These are phyloP conservation scores for Drosophila erecta DNA, from an alignment of 1,140 invertebrate species.

Conservation along the genomic window DNA sequence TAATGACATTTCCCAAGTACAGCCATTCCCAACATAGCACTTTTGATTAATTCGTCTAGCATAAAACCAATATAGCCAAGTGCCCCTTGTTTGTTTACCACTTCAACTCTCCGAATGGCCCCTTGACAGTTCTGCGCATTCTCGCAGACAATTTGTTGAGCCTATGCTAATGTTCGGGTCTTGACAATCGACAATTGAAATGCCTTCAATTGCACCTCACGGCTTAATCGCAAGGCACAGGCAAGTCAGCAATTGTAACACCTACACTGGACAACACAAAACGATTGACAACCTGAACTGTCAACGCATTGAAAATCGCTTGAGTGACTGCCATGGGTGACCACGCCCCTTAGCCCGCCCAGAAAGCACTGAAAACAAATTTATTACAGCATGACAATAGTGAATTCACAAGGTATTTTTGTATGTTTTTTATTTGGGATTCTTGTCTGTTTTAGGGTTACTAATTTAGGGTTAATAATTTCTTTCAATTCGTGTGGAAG, in stretches of 20 bases:
- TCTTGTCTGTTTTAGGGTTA: neutral
- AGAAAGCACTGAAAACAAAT: constrained; percentile 4
- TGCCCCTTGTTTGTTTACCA: constrained; percentile 12
- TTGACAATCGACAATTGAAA: constrained; percentile 64
- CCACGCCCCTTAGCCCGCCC: constrained; percentile 41
- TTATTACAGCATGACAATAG: neutral
- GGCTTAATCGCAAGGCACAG: constrained; percentile 63
- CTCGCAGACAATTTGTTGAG: constrained; percentile 24
- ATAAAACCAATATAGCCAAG: neutral
- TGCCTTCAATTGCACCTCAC: constrained; percentile 60
- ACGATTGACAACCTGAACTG: constrained; percentile 75
- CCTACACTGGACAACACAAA: constrained; percentile 63
- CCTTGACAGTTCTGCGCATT: constrained; percentile 25
- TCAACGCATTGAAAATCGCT: constrained; percentile 74
- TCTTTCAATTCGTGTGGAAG: no score
- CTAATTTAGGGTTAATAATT: no score
- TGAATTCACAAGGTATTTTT: neutral
- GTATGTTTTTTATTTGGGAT: no score
- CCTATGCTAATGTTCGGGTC: constrained; percentile 50
- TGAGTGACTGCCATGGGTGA: constrained; percentile 56
- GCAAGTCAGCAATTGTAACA: constrained; percentile 58
- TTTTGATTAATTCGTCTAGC: neutral
- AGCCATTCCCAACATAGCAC: no score
- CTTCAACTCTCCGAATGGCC: neutral
- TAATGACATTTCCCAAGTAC: no score